Conservation (phyloP, 2,888 invertebrate genomes). For the Ditula angustiorana region DNA sequence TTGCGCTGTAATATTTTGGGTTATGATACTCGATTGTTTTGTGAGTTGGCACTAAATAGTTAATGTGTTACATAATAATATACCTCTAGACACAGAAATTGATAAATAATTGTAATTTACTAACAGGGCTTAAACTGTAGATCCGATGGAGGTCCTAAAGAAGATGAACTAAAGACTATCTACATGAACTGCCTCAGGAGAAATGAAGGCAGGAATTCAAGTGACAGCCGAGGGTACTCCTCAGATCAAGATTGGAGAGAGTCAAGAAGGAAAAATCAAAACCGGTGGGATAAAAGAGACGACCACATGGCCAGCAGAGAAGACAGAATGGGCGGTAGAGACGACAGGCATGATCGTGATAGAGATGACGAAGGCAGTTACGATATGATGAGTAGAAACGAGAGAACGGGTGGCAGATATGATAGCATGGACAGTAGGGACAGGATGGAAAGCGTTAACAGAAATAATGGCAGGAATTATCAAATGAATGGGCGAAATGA, state of each 20-base stretch:
- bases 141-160: conserved; percentile 85
- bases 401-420: conserved; percentile 48
- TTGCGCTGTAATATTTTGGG: conserved; percentile 54
- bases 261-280: conserved; percentile 54
- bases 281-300: conserved; percentile 56
- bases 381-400: conserved; percentile 32
- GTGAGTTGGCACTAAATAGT: conserved; percentile 55
- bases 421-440: conserved; percentile 44
- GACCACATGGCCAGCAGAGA: conserved; percentile 44
- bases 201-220: conserved; percentile 64
- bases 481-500: conserved; percentile 29
- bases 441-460: conserved; percentile 31
- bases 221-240: conserved; percentile 51
- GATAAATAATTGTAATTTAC: background rate
- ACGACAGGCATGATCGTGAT: conserved; percentile 42
- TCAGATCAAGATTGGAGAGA: conserved; percentile 65
- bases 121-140: conserved; percentile 85
- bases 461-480: conserved; percentile 30
- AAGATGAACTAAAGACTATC: conserved; percentile 84
- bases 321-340: conserved; percentile 44
- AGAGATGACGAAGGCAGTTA: conserved; percentile 26
- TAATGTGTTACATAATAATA: background rate
- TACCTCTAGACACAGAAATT: background rate
- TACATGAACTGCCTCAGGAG: conserved; percentile 85
- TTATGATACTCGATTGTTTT: conserved; percentile 54